A percentile compares a stretch with the other conserved stretches of the same genome.
Evolutionary conservation across 2,888 invertebrate genomes (phyloP).

Genomic region (Dione juno): DNA sequence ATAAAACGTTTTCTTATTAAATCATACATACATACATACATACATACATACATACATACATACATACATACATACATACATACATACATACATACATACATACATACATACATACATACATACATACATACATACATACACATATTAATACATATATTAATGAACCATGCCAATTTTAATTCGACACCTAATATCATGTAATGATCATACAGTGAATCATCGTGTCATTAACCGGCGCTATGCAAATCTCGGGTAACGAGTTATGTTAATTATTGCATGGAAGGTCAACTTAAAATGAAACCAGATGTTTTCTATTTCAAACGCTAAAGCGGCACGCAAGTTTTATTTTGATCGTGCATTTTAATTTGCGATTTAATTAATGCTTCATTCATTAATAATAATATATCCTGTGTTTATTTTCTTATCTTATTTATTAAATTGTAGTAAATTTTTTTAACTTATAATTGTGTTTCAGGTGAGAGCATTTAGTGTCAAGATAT

Average conservation of each 20-base stretch:
- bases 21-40: no score
- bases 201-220: constrained; percentile 44
- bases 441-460: neutral
- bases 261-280: constrained; percentile 47
- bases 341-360: constrained; percentile 21
- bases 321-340: constrained; percentile 22
- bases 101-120: no score
- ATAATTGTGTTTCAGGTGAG: no score
- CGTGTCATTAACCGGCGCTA: constrained; percentile 46
- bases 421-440: neutral
- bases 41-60: no score
- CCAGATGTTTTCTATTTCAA: constrained; percentile 39
- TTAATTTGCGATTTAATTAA: neutral
- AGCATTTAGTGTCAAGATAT: no score
- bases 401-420: neutral
- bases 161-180: neutral
- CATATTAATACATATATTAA: no score
- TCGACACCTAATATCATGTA: constrained; percentile 8
- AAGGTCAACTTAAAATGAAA: constrained; percentile 37
- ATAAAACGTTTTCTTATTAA: no score
- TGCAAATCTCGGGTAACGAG: constrained; percentile 50
- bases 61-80: no score
- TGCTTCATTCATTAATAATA: neutral
- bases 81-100: no score
- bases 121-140: no score